A percentile compares a stretch with the other conserved stretches of the same genome.
Evolutionary conservation across 2,797 vertebrate species (phyloP).

Genomic region (Syngnathus acus): DNA sequence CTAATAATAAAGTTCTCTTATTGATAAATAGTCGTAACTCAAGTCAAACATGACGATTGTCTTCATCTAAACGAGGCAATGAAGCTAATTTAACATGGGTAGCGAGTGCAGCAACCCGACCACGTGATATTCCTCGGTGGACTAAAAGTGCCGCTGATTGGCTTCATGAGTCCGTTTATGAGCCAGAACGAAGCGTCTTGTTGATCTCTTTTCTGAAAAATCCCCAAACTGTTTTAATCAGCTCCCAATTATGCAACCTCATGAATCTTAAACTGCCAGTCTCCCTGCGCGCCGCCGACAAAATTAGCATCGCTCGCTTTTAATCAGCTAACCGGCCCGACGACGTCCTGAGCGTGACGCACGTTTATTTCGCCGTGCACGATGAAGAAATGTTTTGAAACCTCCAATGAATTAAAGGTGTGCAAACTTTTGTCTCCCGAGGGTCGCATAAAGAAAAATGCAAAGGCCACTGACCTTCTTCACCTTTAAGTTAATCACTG

Average conservation of each 20-base stretch:
- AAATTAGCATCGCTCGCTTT: constrained; percentile 26
- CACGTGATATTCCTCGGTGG: neutral
- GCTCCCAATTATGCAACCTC: constrained; percentile 43
- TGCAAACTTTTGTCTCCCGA: neutral
- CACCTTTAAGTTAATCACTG: neutral
- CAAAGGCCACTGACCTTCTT: neutral
- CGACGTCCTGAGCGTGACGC: constrained; percentile 25
- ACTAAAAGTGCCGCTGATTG: neutral
- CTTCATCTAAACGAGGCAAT: neutral
- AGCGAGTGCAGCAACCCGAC: neutral
- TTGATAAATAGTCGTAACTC: no score
- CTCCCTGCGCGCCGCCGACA: constrained; percentile 22
- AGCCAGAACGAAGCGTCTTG: constrained; percentile 27
- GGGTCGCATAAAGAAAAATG: neutral
- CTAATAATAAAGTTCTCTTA: no score
- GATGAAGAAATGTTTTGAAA: constrained; percentile 14
- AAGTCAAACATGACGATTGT: no score
- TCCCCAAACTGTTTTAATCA: constrained; percentile 42
- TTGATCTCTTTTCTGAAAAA: constrained; percentile 32
- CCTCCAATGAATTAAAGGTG: neutral
- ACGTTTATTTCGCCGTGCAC: constrained; percentile 33
- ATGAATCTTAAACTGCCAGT: constrained; percentile 48
- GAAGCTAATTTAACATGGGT: neutral
- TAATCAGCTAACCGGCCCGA: constrained; percentile 35
- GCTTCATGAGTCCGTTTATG: constrained; percentile 17